A percentile compares a stretch with the other conserved stretches of the same genome.
These are phyloP conservation scores for Bambusicola thoracicus DNA, from an alignment of 2,113 vertebrate genomes.

Conservation along the genomic window DNA sequence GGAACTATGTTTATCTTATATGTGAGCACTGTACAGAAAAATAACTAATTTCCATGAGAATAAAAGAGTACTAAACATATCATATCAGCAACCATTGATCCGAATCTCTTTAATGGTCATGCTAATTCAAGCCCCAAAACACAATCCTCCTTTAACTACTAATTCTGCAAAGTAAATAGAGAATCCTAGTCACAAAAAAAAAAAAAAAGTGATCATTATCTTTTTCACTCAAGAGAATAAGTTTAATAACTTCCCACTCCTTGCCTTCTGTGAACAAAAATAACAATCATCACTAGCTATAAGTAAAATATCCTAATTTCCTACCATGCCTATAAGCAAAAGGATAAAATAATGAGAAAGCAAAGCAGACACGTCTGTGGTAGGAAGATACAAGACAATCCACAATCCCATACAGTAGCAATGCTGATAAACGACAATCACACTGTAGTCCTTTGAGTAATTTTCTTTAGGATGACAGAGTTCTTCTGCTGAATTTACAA, in stretches of 20 bases:
- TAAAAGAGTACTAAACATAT: slow-evolving; percentile 47
- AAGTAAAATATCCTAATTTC: slow-evolving; percentile 60
- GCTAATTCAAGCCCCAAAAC: slow-evolving; percentile 52
- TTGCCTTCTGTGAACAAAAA: slow-evolving; percentile 43
- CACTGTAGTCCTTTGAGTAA: slow-evolving; percentile 25
- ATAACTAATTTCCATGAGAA: slow-evolving; percentile 59
- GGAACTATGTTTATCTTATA: slow-evolving; percentile 63
- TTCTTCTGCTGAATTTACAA: slow-evolving; percentile 41
- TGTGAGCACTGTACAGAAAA: slow-evolving; percentile 35
- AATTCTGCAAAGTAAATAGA: slow-evolving; percentile 49
- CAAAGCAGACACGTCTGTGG: slow-evolving; percentile 39
- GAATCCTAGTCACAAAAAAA: slow-evolving; percentile 13
- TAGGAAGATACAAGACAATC: slow-evolving; percentile 47
- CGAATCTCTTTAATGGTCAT: slow-evolving; percentile 57
- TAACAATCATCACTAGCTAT: slow-evolving; percentile 33
- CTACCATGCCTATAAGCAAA: slow-evolving; percentile 35
- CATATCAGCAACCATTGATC: slow-evolving; percentile 50
- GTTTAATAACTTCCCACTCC: slow-evolving; percentile 41
- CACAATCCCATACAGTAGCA: not conserved
- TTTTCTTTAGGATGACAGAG: slow-evolving; percentile 42
- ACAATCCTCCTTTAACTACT: slow-evolving; percentile 6
- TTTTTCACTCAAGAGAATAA: slow-evolving; percentile 53
- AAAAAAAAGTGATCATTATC: slow-evolving; percentile 51
- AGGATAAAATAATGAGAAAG: slow-evolving; percentile 45
- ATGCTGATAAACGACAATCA: slow-evolving; percentile 31